phyloP scores from a whole-genome alignment of 2,797 vertebrate species.

The Sebastiscus albofasciatus region DNA sequence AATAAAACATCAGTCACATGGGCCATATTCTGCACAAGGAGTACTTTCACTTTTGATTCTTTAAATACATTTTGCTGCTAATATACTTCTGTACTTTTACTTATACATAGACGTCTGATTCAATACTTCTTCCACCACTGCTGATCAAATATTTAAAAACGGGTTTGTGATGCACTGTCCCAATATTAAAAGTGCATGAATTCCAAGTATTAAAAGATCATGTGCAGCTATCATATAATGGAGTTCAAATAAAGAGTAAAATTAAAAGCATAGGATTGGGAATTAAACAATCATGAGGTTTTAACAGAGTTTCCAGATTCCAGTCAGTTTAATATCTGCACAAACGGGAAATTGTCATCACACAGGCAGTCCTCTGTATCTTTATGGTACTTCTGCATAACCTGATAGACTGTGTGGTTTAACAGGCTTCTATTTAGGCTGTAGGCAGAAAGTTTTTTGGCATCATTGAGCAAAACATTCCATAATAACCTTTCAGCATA shows the following conservation, averaged over 20 bases:
- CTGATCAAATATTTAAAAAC: neutral
- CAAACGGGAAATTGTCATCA: neutral
- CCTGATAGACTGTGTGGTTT: neutral
- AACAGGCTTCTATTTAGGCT: neutral
- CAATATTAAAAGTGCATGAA: neutral
- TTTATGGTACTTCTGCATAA: neutral
- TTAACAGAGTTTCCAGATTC: neutral
- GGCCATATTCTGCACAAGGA: neutral
- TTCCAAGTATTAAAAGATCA: neutral
- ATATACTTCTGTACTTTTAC: neutral
- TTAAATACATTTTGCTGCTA: neutral
- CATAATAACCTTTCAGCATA: too few species aligned
- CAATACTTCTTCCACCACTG: neutral
- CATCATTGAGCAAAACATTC: too few species aligned
- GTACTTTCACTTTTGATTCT: neutral
- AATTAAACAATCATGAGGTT: neutral
- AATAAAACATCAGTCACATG: neutral
- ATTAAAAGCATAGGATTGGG: neutral
- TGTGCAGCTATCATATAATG: neutral
- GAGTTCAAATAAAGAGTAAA: neutral
- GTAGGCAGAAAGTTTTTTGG: too few species aligned
- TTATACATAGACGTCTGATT: neutral
- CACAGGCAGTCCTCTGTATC: neutral
- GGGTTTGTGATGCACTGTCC: neutral
- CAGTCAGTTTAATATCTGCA: neutral